phyloP scores from a whole-genome alignment of 2,888 invertebrate genomes.

The Dendrolimus houi region DNA sequence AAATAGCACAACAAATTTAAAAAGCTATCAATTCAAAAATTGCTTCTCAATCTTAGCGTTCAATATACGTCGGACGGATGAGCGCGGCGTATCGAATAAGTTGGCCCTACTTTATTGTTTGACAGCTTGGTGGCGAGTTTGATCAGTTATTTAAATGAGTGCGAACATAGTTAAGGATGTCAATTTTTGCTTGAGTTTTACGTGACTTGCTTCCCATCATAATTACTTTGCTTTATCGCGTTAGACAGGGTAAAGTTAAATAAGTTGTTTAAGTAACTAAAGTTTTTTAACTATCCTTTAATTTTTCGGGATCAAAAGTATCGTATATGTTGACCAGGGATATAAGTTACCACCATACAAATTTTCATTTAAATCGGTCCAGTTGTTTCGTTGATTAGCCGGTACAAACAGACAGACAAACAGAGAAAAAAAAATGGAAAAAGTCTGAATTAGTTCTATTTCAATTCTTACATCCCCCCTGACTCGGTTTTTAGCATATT shows the following conservation, averaged over 20 bases:
- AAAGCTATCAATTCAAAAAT: constrained; percentile 35
- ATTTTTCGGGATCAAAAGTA: no score
- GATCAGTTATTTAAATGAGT: constrained; percentile 66
- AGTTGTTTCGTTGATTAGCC: no score
- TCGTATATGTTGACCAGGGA: no score
- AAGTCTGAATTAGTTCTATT: no score
- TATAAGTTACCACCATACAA: no score
- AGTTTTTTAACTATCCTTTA: no score
- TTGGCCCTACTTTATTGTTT: constrained; percentile 42
- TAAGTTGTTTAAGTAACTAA: no score
- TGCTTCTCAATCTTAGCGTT: constrained; percentile 32
- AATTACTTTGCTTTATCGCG: constrained; percentile 8
- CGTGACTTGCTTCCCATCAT: constrained; percentile 24
- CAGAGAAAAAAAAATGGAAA: no score
- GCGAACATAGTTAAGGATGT: constrained; percentile 50
- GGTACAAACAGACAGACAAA: no score
- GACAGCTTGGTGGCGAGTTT: constrained; percentile 47
- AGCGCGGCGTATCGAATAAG: constrained; percentile 47
- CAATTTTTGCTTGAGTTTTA: constrained; percentile 49
- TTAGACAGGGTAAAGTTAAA: constrained; percentile 4
- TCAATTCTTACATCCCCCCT: no score
- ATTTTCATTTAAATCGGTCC: no score
- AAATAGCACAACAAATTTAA: constrained; percentile 12
- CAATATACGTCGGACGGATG: constrained; percentile 40
- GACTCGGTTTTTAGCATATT: no score